Conservation (phyloP, 2,113 vertebrate species). For the Gopherus flavomarginatus region DNA sequence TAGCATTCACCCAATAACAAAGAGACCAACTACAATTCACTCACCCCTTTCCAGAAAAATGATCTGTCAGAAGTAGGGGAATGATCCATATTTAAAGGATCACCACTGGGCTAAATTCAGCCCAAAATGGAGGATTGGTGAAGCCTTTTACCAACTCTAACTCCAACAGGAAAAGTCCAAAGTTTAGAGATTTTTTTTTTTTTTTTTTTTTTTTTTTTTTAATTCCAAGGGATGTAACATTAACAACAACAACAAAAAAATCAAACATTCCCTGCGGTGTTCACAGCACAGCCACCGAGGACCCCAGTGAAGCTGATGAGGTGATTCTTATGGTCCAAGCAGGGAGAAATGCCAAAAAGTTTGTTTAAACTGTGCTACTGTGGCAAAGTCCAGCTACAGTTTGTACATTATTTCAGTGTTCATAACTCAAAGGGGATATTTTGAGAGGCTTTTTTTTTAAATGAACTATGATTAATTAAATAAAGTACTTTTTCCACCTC, state of each 20-base stretch:
- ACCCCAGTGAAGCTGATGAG: background rate
- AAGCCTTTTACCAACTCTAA: background rate
- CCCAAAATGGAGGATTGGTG: background rate
- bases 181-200: background rate
- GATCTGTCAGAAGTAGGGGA: background rate
- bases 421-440: background rate
- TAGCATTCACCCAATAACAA: background rate
- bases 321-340: background rate
- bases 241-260: background rate
- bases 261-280: background rate
- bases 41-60: background rate
- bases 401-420: background rate
- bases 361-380: background rate
- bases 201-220: background rate
- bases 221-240: background rate
- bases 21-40: background rate
- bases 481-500: background rate
- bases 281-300: background rate
- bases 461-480: background rate
- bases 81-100: background rate
- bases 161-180: background rate
- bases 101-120: background rate
- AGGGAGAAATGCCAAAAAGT: background rate
- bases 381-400: background rate
- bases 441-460: background rate